Percentiles rank a stretch among this genome's conserved stretches.
Evolutionary conservation across 2,888 invertebrate species (phyloP).

Genomic region (Scaptomyza polygonia): DNA sequence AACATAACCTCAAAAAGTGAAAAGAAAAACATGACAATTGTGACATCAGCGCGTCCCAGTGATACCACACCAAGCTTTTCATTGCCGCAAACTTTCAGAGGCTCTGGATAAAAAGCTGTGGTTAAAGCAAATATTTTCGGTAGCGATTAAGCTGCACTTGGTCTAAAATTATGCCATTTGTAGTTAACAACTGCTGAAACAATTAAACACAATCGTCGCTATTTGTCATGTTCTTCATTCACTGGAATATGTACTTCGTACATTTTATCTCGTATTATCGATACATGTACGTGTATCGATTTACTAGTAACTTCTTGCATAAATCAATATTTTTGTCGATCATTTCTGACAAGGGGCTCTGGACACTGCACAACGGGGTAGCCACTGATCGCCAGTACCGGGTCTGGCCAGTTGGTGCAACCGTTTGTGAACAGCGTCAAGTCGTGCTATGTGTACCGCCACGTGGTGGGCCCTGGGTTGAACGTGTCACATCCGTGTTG

Average conservation of each 20-base stretch:
- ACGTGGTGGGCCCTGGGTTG: slow-evolving; percentile 84
- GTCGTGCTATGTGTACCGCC: slow-evolving; percentile 83
- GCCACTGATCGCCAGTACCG: slow-evolving; percentile 82
- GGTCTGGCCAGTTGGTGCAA: slow-evolving; percentile 83
- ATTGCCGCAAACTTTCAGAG: slow-evolving; percentile 59
- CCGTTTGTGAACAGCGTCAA: slow-evolving; percentile 83
- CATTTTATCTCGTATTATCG: neutral
- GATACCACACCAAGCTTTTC: slow-evolving; percentile 74
- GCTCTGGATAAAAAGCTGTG: slow-evolving; percentile 76
- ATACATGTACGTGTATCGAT: neutral
- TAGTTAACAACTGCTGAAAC: slow-evolving; percentile 73
- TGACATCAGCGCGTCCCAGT: slow-evolving; percentile 16
- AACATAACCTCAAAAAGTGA: slow-evolving; percentile 33
- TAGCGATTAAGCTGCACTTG: slow-evolving; percentile 61
- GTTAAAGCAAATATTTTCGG: slow-evolving; percentile 63
- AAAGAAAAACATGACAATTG: slow-evolving; percentile 6
- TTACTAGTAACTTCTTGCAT: neutral
- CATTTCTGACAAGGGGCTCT: slow-evolving; percentile 77
- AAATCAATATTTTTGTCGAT: neutral
- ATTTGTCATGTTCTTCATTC: neutral
- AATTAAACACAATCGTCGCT: slow-evolving; percentile 13
- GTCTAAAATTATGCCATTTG: slow-evolving; percentile 31
- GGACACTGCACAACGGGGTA: slow-evolving; percentile 83
- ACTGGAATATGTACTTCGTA: neutral
- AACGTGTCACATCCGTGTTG: slow-evolving; percentile 78